Conservation (phyloP, 2,888 invertebrate genomes). For the Aproaerema taeniolella region DNA sequence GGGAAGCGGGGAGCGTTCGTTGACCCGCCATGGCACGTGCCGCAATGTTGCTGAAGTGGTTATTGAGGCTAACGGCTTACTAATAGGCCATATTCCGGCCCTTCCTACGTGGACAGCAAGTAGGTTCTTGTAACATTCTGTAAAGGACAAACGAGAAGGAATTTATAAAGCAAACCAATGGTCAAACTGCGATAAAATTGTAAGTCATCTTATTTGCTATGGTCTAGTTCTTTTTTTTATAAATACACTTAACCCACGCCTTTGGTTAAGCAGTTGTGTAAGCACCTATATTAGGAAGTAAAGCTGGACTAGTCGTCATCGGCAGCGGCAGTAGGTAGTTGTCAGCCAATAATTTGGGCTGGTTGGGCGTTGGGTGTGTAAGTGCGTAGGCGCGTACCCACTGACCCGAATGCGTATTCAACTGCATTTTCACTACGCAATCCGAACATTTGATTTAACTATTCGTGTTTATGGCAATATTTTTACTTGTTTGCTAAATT, state of each 20-base stretch:
- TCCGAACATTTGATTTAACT: slow-evolving; percentile 7
- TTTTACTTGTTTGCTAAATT: too few relatives aligned
- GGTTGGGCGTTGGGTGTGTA: slow-evolving; percentile 3
- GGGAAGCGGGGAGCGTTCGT: slow-evolving; percentile 14
- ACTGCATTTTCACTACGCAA: slow-evolving; percentile 53
- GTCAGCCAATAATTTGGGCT: neutral
- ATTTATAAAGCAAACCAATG: too few relatives aligned
- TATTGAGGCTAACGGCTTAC: slow-evolving; percentile 12
- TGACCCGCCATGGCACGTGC: slow-evolving; percentile 21
- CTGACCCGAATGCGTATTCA: slow-evolving; percentile 43
- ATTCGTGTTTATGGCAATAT: too few relatives aligned
- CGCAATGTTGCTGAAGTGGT: slow-evolving; percentile 13
- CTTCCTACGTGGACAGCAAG: slow-evolving; percentile 1
- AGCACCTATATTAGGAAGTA: too few relatives aligned
- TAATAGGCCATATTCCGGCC: slow-evolving; percentile 2
- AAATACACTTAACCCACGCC: too few relatives aligned
- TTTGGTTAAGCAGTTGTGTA: too few relatives aligned
- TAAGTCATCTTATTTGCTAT: too few relatives aligned
- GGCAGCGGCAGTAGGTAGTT: neutral
- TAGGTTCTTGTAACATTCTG: too few relatives aligned
- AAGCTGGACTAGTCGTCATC: neutral
- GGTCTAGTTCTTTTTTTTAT: too few relatives aligned
- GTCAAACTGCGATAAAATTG: too few relatives aligned
- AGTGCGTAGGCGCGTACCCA: slow-evolving; percentile 32
- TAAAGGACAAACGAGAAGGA: too few relatives aligned